These are phyloP conservation scores for Drosophila lutescens DNA, from an alignment of 2,888 invertebrate species.

Conservation along the genomic window DNA sequence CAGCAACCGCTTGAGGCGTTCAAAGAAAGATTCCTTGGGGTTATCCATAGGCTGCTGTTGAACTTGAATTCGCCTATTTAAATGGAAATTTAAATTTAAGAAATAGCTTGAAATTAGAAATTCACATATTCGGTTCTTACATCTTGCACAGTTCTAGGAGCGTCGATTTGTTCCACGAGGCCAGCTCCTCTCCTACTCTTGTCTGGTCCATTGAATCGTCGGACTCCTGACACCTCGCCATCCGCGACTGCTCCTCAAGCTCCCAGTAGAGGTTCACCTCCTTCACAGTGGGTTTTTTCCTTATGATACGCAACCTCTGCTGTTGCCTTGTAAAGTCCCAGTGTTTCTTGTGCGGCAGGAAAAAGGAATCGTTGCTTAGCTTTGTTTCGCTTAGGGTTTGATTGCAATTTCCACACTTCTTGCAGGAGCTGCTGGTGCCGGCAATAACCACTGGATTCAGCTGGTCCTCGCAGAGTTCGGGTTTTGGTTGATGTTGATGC, in stretches of 20 bases:
- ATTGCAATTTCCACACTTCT: slow-evolving; percentile 64
- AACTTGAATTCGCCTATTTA: not conserved
- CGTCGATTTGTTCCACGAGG: not conserved
- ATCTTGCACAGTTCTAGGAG: slow-evolving; percentile 5
- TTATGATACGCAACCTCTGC: slow-evolving; percentile 52
- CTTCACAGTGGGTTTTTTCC: slow-evolving; percentile 46
- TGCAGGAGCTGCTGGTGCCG: slow-evolving; percentile 50
- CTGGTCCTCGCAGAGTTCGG: slow-evolving; percentile 44
- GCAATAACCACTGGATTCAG: slow-evolving; percentile 22
- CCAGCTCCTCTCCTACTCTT: not conserved
- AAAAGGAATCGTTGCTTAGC: slow-evolving; percentile 51
- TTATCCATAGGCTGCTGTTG: not conserved
- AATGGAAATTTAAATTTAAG: too few species aligned
- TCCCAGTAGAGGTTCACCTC: slow-evolving; percentile 66
- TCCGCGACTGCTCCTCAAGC: slow-evolving; percentile 23
- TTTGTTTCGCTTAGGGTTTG: slow-evolving; percentile 48
- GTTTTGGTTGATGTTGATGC: not conserved
- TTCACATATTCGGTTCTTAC: not conserved
- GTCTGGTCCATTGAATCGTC: slow-evolving; percentile 15
- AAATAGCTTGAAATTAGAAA: too few species aligned
- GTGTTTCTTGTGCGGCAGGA: slow-evolving; percentile 44
- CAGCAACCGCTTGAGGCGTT: slow-evolving; percentile 45
- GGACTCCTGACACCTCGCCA: not conserved
- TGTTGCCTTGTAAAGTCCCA: slow-evolving; percentile 36
- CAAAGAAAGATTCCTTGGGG: slow-evolving; percentile 30